These are phyloP conservation scores for Callopanchax toddi DNA, from an alignment of 2,113 vertebrate species.

Conservation along the genomic window DNA sequence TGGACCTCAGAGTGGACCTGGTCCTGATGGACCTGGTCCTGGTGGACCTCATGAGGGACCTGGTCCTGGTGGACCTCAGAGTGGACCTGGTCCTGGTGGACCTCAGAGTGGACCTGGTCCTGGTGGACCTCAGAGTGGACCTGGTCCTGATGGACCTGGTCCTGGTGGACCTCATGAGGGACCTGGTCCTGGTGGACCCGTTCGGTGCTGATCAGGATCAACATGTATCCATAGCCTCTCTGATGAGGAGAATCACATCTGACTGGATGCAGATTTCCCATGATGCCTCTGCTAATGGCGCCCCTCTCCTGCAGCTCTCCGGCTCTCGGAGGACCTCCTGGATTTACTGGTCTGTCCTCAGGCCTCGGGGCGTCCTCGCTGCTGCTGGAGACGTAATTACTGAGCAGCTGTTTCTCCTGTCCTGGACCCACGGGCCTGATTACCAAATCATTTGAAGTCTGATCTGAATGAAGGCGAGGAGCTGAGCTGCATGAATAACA, in stretches of 20 bases:
- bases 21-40: no score
- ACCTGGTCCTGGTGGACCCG: no score
- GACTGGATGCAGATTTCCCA: slow-evolving; percentile 47
- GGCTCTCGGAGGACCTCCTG: slow-evolving; percentile 53
- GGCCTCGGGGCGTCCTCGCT: slow-evolving; percentile 49
- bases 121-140: no score
- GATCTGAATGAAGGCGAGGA: slow-evolving; percentile 66
- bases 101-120: no score
- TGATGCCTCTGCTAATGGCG: slow-evolving; percentile 55
- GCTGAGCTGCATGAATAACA: slow-evolving; percentile 68
- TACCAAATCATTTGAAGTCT: slow-evolving; percentile 76
- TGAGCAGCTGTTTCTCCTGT: slow-evolving; percentile 65
- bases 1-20: no score
- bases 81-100: no score
- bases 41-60: no score
- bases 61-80: no score
- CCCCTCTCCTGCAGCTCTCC: slow-evolving; percentile 34
- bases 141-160: no score
- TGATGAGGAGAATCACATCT: slow-evolving; percentile 12
- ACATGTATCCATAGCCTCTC: no score
- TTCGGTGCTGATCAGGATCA: no score
- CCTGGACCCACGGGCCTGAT: slow-evolving; percentile 62
- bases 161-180: no score
- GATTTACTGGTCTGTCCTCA: slow-evolving; percentile 69
- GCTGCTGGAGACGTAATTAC: slow-evolving; percentile 73